phyloP scores from a whole-genome alignment of 2,113 vertebrate genomes.

The Grantiella picta region DNA sequence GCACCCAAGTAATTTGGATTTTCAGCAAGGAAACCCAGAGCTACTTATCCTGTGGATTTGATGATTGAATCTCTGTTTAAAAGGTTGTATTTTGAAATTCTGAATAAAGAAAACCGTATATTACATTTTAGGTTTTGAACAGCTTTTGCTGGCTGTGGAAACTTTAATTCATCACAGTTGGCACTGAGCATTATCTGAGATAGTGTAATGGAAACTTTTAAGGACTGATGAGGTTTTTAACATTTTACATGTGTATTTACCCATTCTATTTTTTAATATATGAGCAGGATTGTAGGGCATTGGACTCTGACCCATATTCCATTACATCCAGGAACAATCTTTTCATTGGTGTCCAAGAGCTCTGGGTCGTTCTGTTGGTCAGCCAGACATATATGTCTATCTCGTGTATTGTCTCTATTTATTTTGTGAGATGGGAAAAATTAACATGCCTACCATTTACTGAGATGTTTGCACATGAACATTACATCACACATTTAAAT shows the following conservation, averaged over 20 bases:
- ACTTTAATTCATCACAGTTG: slow-evolving; percentile 59
- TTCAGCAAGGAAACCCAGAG: slow-evolving; percentile 55
- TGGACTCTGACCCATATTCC: not conserved
- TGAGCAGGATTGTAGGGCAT: not conserved
- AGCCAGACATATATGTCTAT: slow-evolving; percentile 25
- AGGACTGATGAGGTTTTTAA: slow-evolving; percentile 52
- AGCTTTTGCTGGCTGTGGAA: slow-evolving; percentile 58
- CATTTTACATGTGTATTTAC: slow-evolving; percentile 58
- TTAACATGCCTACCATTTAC: slow-evolving; percentile 64
- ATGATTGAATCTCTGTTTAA: slow-evolving; percentile 57
- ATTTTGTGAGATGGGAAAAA: slow-evolving; percentile 60
- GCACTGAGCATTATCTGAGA: slow-evolving; percentile 51
- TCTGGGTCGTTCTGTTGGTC: slow-evolving; percentile 3
- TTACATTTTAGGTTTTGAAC: slow-evolving; percentile 28
- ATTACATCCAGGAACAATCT: not conserved
- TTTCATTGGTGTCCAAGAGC: slow-evolving; percentile 9
- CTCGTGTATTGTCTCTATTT: slow-evolving; percentile 48
- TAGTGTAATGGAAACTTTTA: slow-evolving; percentile 59
- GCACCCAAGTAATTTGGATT: slow-evolving; percentile 51
- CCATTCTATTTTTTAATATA: slow-evolving; percentile 32
- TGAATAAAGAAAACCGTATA: slow-evolving; percentile 38
- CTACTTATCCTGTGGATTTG: slow-evolving; percentile 65
- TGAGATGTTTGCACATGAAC: slow-evolving; percentile 66
- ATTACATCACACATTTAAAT: slow-evolving; percentile 67
- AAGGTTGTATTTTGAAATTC: slow-evolving; percentile 53